Evolutionary conservation across 2,113 vertebrate genomes (phyloP), one percentile per base, ranked within the genome.

Genomic region (Monopterus albus): DNA sequence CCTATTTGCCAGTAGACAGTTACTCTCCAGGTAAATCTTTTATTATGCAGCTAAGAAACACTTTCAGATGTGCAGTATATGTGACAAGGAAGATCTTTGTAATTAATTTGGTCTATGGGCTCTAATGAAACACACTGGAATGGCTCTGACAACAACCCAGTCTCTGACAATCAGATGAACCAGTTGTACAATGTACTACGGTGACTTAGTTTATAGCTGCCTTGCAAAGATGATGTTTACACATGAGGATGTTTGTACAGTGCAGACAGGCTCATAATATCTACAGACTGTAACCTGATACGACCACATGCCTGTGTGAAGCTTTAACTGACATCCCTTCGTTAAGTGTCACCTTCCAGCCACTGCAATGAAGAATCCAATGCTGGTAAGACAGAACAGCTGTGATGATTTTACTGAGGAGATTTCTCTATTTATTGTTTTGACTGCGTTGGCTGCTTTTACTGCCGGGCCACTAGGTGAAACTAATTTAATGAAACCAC

Each of bases 151-250:
- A 10, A 14, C n/a, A n/a, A n/a, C n/a, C n/a, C n/a, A n/a, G n/a
- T n/a, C n/a, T 52, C 46, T 66, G 49, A n/a, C n/a, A n/a, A n/a
- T n/a, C 59, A 69, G 56, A 28, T 23, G 35, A 70, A 9, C 23
- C 51, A 31, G 43, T 69, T 17, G 25, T n/a, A 29, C 17, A 47
- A 12, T 29, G 17, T 2, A 5, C 15, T 5, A 8, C 20, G 14
- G 20, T 17, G 13, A 31, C 15, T n/a, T n/a, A n/a, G n/a, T n/a
- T 21, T 43, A 33, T 52, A 72, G 62, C 62, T 53, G 53, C 49
- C 56, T 2, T 2, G n/a, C 25, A 23, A 57, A 51, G 6, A 58
- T 62, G 2, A 25, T 20, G 60, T 58, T 52, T 57, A 38, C 49
- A 40, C 7, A 20, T 12, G 52, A 1, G 14, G 43, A 26, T 51